Evolutionary conservation across 2,113 vertebrate genomes (phyloP), one percentile per base, ranked within the genome.

Genomic region (Pygoscelis antarcticus): DNA sequence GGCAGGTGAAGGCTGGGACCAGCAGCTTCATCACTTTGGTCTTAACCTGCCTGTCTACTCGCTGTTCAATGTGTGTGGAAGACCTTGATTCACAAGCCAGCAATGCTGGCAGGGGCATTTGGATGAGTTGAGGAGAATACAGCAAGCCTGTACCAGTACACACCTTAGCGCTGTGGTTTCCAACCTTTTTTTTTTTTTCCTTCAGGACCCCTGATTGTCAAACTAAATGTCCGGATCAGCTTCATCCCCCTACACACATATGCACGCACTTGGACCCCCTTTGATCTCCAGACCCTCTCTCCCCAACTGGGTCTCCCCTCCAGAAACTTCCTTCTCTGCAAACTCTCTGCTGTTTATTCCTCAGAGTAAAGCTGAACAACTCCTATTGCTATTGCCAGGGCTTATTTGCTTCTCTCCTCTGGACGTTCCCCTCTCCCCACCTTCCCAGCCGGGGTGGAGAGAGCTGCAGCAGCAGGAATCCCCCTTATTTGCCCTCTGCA

Each of bases 1-100:
- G 89, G 87, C 52, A 75, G 96, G 69, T 84, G 93, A 95, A 89
- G 93, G 61, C 47, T 91, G 69, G n/a, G 74, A 52, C 42, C 65
- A 81, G 77, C n/a, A 68, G 38, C 72, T 89, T 36, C 65, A 71
- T 75, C 34, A 17, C 69, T 85, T 89, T 75, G 26, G 38, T 87
- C 38, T 78, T 79, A 44, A 60, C 77, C 38, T 70, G 49, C 74
- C 61, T 96, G 46, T 71, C 80, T 77, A 13, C 29, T 95, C 0
- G 0, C 51, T 54, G 64, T 30, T 93, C 46, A 29, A 36, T 11
- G 55, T 60, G 9, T 9, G 60, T 12, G 42, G 3, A 36, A 61
- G 74, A 78, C 69, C 70, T 76, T 60, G 70, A 72, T 75, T 68
- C 38, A 51, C 4, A 8, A 81, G 27, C 46, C 76, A 81, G 36